Evolutionary conservation across 2,888 invertebrate species (phyloP).

Genomic region (Leptura quadrifasciata): DNA sequence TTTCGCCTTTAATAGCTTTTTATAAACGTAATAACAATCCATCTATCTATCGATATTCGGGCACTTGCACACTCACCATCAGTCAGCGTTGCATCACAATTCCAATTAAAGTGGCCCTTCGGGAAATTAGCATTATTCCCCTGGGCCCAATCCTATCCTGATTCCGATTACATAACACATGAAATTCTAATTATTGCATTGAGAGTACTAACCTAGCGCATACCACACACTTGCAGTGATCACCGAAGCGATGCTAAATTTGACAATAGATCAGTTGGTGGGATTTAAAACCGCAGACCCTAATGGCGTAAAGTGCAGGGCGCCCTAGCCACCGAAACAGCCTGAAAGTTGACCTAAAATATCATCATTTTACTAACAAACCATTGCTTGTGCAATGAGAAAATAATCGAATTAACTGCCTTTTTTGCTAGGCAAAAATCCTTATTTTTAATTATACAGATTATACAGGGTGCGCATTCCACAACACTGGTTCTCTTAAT

Average conservation of each 20-base stretch:
- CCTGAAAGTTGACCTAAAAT: neutral
- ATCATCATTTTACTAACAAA: neutral
- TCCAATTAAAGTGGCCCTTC: constrained; percentile 62
- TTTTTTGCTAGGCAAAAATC: too few relatives aligned
- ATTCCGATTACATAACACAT: constrained; percentile 61
- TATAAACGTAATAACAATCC: constrained; percentile 36
- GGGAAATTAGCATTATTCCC: constrained; percentile 62
- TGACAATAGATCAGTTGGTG: constrained; percentile 7
- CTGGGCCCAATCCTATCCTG: constrained; percentile 60
- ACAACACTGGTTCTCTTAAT: too few relatives aligned
- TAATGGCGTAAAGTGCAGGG: neutral
- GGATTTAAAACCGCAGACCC: neutral
- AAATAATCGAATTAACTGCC: too few relatives aligned
- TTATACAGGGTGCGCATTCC: too few relatives aligned
- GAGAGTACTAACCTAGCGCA: constrained; percentile 44
- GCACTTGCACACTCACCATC: constrained; percentile 23
- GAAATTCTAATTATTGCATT: constrained; percentile 62
- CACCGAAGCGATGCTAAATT: neutral
- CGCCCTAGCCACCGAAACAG: neutral
- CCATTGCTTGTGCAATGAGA: too few relatives aligned
- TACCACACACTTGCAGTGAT: constrained; percentile 14
- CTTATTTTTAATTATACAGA: too few relatives aligned
- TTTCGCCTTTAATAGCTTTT: neutral
- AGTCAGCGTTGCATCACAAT: constrained; percentile 47
- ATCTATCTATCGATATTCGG: constrained; percentile 27